phyloP scores from a whole-genome alignment of 2,888 invertebrate species.

The Lissocephala sabroskyi region DNA sequence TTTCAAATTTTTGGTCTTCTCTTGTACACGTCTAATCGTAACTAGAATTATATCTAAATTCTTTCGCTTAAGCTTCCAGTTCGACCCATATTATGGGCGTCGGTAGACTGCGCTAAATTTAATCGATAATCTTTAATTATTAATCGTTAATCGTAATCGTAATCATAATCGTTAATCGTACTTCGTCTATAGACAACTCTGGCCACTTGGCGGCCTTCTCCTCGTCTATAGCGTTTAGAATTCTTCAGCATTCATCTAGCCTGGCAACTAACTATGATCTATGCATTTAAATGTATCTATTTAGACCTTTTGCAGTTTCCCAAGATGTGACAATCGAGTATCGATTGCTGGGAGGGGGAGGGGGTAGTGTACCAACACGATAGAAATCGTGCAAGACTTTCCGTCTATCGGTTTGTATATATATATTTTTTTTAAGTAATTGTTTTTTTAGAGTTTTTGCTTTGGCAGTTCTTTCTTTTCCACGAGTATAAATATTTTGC shows the following conservation, averaged over 20 bases:
- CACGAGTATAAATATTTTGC: conserved; percentile 65
- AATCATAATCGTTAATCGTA: conserved; percentile 30
- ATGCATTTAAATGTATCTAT: too few relatives aligned
- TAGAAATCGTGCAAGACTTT: too few relatives aligned
- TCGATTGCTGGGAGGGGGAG: too few relatives aligned
- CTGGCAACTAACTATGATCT: conserved; percentile 38
- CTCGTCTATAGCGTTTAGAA: conserved; percentile 1
- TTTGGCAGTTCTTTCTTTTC: conserved; percentile 71
- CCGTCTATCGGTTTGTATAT: conserved; percentile 12
- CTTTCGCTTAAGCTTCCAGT: conserved; percentile 40
- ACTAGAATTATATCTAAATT: conserved; percentile 50
- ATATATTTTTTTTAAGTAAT: conserved; percentile 17
- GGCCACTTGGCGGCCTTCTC: background rate
- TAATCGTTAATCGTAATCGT: conserved; percentile 3
- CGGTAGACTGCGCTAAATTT: conserved; percentile 28
- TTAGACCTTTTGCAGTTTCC: conserved; percentile 28
- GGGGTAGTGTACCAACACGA: too few relatives aligned
- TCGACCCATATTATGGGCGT: conserved; percentile 56
- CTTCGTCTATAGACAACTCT: conserved; percentile 5
- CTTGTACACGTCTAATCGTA: conserved; percentile 54
- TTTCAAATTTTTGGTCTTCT: conserved; percentile 52
- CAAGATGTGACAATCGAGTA: conserved; percentile 20
- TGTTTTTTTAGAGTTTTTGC: conserved; percentile 45
- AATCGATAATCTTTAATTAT: too few relatives aligned
- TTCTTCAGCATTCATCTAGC: conserved; percentile 40